Evolutionary conservation across 1,140 invertebrate genomes (phyloP), one percentile per base, ranked within the genome.

Genomic region (Leptopilina clavipes): DNA sequence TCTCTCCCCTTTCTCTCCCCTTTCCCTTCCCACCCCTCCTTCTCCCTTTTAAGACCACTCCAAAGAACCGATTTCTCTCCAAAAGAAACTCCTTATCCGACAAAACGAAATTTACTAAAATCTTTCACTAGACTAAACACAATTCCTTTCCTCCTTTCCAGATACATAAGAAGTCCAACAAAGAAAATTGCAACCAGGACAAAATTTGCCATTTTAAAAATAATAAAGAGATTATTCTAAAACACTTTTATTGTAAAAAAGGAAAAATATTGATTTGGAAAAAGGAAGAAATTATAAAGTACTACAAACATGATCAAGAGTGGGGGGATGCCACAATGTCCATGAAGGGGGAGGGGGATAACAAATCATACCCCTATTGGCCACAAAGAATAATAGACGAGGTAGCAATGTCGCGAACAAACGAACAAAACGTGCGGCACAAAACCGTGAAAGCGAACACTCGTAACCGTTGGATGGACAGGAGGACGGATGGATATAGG

Each of bases 381-480:
- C 83, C 85, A 84, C 84, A 85, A 83, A 84, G 82, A 87, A 88
- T 88, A 90, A 89, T 88, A 86, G 86, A 87, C 82, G 81, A n/a
- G 84, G 82, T 83, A 81, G 83, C 79, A 82, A 87, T 85, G 86
- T 83, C 82, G n/a, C n/a, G 80, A 83, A 86, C 86, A 88, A 88
- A 87, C 85, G 86, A 87, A 86, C 83, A 83, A 83, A 85, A 83
- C 82, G 82, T 81, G n/a, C n/a, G 79, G 83, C 78, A 83, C 77
- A 81, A n/a, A 84, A 87, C 84, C 83, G 82, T 85, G 83, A 83
- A 86, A 79, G 78, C 77, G 82, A 79, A 40, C n/a, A 76, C 77
- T 75, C 79, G 70, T 54, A 72, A 76, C 72, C 75, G 73, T 72
- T 65, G 80, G 70, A 75, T 76, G 75, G 76, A 80, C 78, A 80